These are phyloP conservation scores for Drosophila guanche DNA, from an alignment of 1,140 invertebrate genomes.

Conservation along the genomic window DNA sequence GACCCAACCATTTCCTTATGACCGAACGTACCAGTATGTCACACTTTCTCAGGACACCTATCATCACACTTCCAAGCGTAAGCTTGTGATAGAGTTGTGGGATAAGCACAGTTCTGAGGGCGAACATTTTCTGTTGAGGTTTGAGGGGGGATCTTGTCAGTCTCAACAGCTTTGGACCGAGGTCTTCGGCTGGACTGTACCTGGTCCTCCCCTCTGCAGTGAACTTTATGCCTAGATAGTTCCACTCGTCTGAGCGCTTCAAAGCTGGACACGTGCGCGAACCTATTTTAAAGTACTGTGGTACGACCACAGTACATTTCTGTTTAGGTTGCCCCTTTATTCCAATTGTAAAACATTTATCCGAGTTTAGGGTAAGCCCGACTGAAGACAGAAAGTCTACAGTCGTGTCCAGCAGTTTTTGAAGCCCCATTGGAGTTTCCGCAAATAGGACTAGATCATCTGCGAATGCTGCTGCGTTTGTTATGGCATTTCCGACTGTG, in stretches of 20 bases:
- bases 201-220: neutral
- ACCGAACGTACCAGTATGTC: constrained; percentile 1
- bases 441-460: constrained; percentile 13
- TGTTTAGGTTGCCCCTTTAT: too few relatives aligned
- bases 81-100: constrained; percentile 12
- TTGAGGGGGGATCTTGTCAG: constrained; percentile 4
- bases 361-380: too few relatives aligned
- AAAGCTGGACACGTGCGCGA: neutral
- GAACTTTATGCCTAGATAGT: constrained; percentile 3
- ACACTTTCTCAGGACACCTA: constrained; percentile 8
- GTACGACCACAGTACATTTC: too few relatives aligned
- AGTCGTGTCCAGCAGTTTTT: neutral
- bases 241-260: constrained; percentile 14
- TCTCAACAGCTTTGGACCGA: constrained; percentile 10
- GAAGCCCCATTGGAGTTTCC: constrained; percentile 11
- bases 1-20: constrained; percentile 9
- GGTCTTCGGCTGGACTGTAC: constrained; percentile 3
- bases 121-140: constrained; percentile 10
- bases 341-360: too few relatives aligned
- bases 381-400: too few relatives aligned
- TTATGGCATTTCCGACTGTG: constrained; percentile 18
- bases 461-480: constrained; percentile 20
- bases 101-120: neutral
- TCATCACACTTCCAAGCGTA: constrained; percentile 9
- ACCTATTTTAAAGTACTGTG: too few relatives aligned